These are phyloP conservation scores for Piscicola geometra DNA, from an alignment of 2,888 invertebrate species.

Conservation along the genomic window DNA sequence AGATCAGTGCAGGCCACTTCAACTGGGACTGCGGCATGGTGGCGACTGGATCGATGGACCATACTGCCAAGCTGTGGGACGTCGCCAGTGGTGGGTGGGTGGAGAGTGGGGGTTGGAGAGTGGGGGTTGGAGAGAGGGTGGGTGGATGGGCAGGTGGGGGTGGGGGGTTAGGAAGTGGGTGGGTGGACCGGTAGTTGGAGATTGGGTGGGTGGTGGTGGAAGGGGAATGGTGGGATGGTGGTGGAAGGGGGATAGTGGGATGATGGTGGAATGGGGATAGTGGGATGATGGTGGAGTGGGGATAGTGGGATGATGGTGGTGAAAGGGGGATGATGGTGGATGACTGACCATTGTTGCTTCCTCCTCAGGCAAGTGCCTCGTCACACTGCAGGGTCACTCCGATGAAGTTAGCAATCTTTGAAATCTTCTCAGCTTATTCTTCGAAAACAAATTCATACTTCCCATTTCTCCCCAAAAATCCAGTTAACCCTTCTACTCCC, in stretches of 20 bases:
- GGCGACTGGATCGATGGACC: conserved; percentile 57
- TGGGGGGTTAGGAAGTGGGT: not conserved
- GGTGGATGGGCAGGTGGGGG: not conserved
- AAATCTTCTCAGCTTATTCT: too few relatives aligned
- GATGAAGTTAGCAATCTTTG: too few relatives aligned
- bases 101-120: not conserved
- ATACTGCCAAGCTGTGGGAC: conserved; percentile 56
- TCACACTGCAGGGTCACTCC: not conserved
- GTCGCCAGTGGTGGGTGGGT: conserved; percentile 48
- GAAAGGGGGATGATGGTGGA: not conserved
- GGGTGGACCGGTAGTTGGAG: not conserved
- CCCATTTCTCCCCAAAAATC: too few relatives aligned
- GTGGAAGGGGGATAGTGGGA: not conserved
- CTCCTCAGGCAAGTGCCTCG: not conserved
- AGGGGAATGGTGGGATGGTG: too few relatives aligned
- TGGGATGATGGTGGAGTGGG: too few relatives aligned
- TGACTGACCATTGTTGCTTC: too few relatives aligned
- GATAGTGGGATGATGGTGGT: not conserved
- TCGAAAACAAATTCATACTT: too few relatives aligned
- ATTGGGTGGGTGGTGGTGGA: too few relatives aligned
- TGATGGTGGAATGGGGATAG: not conserved
- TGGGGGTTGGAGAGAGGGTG: not conserved
- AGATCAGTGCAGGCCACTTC: conserved; percentile 56
- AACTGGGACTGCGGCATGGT: conserved; percentile 56
- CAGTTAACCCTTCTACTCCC: too few relatives aligned